A percentile compares a stretch with the other conserved stretches of the same genome.
Conservation (phyloP, 2,113 vertebrate genomes). For the Xiphophorus hellerii region DNA sequence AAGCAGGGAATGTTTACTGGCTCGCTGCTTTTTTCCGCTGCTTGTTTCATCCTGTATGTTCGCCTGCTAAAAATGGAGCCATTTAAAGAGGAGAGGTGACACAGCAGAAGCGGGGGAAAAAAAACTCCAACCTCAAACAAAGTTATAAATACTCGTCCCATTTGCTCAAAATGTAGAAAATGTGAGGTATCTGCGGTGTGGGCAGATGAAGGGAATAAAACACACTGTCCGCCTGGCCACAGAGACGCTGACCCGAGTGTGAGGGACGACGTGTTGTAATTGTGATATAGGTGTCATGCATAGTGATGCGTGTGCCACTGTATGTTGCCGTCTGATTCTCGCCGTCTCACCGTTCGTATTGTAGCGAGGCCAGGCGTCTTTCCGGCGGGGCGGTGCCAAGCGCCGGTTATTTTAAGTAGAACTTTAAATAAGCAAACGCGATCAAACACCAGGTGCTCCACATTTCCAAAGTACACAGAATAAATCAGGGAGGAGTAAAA, state of each 20-base stretch:
- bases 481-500: constrained; percentile 21
- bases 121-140: constrained; percentile 5
- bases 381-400: constrained; percentile 17
- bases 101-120: not conserved
- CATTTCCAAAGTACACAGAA: constrained; percentile 2
- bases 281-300: constrained; percentile 9
- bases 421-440: constrained; percentile 36
- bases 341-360: constrained; percentile 21
- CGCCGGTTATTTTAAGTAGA: constrained; percentile 38
- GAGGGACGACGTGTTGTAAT: constrained; percentile 5
- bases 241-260: not conserved
- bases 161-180: constrained; percentile 2
- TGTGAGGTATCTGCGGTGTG: constrained; percentile 2
- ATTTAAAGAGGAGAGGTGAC: constrained; percentile 13
- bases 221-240: not conserved
- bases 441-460: constrained; percentile 43
- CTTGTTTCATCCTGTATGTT: constrained; percentile 37
- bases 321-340: constrained; percentile 34
- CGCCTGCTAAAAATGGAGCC: constrained; percentile 19
- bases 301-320: not conserved
- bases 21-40: constrained; percentile 19
- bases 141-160: not conserved
- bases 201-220: constrained; percentile 4
- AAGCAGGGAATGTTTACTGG: constrained; percentile 8
- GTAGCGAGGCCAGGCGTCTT: constrained; percentile 9